These are phyloP conservation scores for Leptinotarsa peninsularis DNA, from an alignment of 2,888 invertebrate species.

Conservation along the genomic window DNA sequence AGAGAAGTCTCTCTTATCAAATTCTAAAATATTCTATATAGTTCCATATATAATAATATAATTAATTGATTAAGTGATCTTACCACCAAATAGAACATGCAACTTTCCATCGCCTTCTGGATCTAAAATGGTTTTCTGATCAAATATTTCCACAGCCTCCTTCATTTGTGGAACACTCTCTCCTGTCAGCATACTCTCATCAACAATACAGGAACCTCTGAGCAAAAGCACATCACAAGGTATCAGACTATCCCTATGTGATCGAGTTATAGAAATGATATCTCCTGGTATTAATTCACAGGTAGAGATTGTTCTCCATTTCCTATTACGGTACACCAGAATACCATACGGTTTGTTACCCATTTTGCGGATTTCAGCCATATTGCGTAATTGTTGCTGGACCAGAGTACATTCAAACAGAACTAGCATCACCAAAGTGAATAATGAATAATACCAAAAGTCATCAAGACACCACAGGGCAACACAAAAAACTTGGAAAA, in stretches of 20 bases:
- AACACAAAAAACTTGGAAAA: slow-evolving; percentile 99
- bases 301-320: slow-evolving; percentile 88
- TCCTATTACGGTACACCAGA: slow-evolving; percentile 88
- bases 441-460: slow-evolving; percentile 98
- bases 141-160: slow-evolving; percentile 86
- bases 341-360: slow-evolving; percentile 96
- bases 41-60: too few relatives aligned
- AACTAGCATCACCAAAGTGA: slow-evolving; percentile 95
- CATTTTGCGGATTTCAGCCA: slow-evolving; percentile 99
- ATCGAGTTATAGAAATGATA: slow-evolving; percentile 92
- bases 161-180: slow-evolving; percentile 99
- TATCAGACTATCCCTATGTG: slow-evolving; percentile 89
- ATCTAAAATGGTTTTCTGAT: slow-evolving; percentile 77
- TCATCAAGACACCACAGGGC: slow-evolving; percentile 99
- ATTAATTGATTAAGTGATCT: not conserved
- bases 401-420: slow-evolving; percentile 98
- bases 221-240: slow-evolving; percentile 96
- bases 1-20: too few relatives aligned
- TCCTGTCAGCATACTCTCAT: slow-evolving; percentile 99
- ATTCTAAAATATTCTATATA: too few relatives aligned
- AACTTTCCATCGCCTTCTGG: slow-evolving; percentile 91
- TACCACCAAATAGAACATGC: slow-evolving; percentile 83
- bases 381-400: slow-evolving; percentile 96
- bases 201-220: slow-evolving; percentile 96
- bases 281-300: slow-evolving; percentile 96